Evolutionary conservation across 2,113 vertebrate genomes (phyloP), one percentile per base, ranked within the genome.

Genomic region (Mesoclemmys tuberculata): DNA sequence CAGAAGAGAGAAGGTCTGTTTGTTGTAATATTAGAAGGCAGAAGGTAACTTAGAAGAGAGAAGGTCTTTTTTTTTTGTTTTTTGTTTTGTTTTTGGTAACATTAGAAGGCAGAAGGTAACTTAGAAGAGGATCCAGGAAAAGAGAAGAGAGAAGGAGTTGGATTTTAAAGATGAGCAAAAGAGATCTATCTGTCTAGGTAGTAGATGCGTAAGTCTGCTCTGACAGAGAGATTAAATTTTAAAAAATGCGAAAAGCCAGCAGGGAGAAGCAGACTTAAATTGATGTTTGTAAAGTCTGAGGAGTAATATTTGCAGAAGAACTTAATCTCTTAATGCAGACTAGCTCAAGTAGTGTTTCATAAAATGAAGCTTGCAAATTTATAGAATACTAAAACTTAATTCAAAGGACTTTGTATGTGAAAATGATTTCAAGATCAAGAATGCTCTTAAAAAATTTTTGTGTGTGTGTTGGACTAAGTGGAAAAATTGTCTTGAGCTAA

Each of bases 1-100:
- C 71, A 88, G 86, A 92, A 95, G 93, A 94, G 10, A 88, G 51
- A 41, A 46, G 74, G 74, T 75, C 38, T 22, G n/a, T n/a, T n/a
- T n/a, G n/a, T n/a, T n/a, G n/a, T n/a, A n/a, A n/a, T n/a, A n/a
- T n/a, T n/a, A n/a, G n/a, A n/a, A n/a, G n/a, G n/a, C n/a, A n/a
- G n/a, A n/a, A n/a, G n/a, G n/a, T n/a, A n/a, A n/a, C n/a, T n/a
- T n/a, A n/a, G n/a, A n/a, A n/a, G n/a, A n/a, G n/a, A n/a, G n/a
- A n/a, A n/a, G n/a, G n/a, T n/a, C n/a, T n/a, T n/a, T n/a, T n/a
- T n/a, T n/a, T n/a, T n/a, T n/a, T n/a, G n/a, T n/a, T n/a, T n/a
- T n/a, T n/a, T n/a, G n/a, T n/a, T n/a, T n/a, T n/a, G n/a, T n/a
- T 35, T 35, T 64, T 35, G 13, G 77, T 49, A 29, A 79, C 18